Evolutionary conservation across 2,888 invertebrate species (phyloP), one percentile per base, ranked within the genome.

Genomic region (Julus scandinavius): DNA sequence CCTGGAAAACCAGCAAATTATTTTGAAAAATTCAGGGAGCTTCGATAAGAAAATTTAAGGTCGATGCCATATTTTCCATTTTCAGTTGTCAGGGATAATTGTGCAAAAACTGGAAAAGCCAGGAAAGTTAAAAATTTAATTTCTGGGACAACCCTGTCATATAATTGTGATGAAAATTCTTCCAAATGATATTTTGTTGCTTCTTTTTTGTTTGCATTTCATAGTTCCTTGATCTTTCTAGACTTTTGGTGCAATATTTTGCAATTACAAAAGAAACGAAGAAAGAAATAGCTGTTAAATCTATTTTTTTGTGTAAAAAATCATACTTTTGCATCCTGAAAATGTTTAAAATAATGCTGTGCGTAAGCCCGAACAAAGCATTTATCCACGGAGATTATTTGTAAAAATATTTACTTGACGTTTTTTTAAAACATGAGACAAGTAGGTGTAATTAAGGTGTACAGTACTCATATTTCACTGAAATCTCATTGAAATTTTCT

Each of bases 391-490:
- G 41, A 72, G 13, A 29, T 80, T 80, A 38, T 13, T 80, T 11
- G 13, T 54, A n/a, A 7, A 54, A 54, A 54, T 54, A 11, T 54
- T 54, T 13, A n/a, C 17, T 54, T 80, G 1, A 80, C 38, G 38
- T 13, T 58, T 58, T 58, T 63, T 5, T 20, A 63, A 45, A 45
- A 45, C 2, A 45, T 63, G 20, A 5, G n/a, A 5, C 6, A 20
- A 63, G 17, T 63, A 20, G 20, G 6, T 6, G 6, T 80, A 15
- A 80, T 80, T 15, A 15, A 80, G 80, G 80, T 80, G 80, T 80
- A 38, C 80, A 80, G 80, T 13, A 29, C 38, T 80, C 80, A 80
- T 80, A 80, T 80, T 80, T 80, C 80, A 80, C 80, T 80, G 29
- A 80, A 80, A 80, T 80, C 13, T 80, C 38, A 29, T 38, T 80